Conservation (phyloP, 1,140 invertebrate species). For the Drosophila pallidifrons region DNA sequence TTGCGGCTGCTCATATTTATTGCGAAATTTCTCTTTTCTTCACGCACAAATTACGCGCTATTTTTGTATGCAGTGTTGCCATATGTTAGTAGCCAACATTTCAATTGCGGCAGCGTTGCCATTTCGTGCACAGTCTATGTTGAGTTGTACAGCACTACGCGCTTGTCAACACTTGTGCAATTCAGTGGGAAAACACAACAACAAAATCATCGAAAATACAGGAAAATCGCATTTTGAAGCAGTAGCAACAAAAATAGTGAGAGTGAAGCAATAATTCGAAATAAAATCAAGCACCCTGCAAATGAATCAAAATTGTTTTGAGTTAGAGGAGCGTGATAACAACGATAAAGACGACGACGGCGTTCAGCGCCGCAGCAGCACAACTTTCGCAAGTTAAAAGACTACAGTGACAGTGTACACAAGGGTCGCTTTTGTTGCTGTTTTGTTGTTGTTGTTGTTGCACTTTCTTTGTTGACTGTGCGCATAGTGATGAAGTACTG, state of each 20-base stretch:
- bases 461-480: constrained; percentile 45
- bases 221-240: constrained; percentile 23
- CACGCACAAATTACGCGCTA: constrained; percentile 73
- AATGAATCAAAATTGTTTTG: constrained; percentile 29
- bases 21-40: constrained; percentile 45
- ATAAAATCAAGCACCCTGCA: constrained; percentile 18
- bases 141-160: constrained; percentile 5
- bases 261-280: constrained; percentile 9
- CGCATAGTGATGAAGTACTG: neutral
- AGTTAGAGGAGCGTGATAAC: constrained; percentile 22
- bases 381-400: constrained; percentile 34
- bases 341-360: constrained; percentile 34
- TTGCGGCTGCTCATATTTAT: constrained; percentile 78
- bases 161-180: constrained; percentile 26
- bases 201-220: constrained; percentile 29
- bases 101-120: neutral
- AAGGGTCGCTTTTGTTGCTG: constrained; percentile 28
- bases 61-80: constrained; percentile 53
- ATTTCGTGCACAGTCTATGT: neutral
- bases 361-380: constrained; percentile 15
- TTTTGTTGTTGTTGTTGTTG: constrained; percentile 18
- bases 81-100: constrained; percentile 6
- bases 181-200: constrained; percentile 43
- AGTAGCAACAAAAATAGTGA: neutral
- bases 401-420: neutral